Evolutionary conservation across 2,888 invertebrate genomes (phyloP), one percentile per base, ranked within the genome.

Genomic region (Yponomeuta sedellus): DNA sequence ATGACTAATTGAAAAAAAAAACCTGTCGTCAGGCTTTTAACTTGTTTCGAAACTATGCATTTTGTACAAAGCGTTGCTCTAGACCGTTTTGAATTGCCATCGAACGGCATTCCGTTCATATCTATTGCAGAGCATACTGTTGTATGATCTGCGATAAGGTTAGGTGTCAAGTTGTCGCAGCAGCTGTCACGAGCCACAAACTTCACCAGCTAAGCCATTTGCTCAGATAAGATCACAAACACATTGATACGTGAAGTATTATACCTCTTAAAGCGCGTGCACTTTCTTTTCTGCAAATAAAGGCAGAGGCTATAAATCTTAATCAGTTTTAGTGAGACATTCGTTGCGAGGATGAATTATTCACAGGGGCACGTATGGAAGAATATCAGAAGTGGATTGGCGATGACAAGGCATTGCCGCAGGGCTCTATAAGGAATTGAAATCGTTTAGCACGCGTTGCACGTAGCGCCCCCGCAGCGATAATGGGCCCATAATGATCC

Each of bases 401-500:
- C 57, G 64, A 64, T 74, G 77, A 74, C 75, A 72, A 70, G 71
- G 72, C 69, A 71, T 76, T 74, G 76, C 79, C 75, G 75, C 73
- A 77, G 77, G 73, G 72, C 73, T 71, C 67, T 66, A 62, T 66
- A 69, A 61, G 69, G 70, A 19, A 67, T 66, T 67, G 69, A 70
- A 70, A 68, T 67, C 69, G 56, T 71, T 86, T 75, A 68, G 70
- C 71, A 86, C 77, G 75, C 87, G 70, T 73, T 70, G 74, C 88
- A 86, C 85, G 88, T 83, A 70, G 66, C 77, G 80, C 74, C 79
- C 77, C 75, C 73, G 74, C 76, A 76, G 77, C 76, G 75, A 79
- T 88, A 85, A 87, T 85, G 82, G 83, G 69, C 77, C 69, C 76
- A 62, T 88, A 87, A 88, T 84, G 81, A 85, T 80, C 75, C 75